Evolutionary conservation across 1,140 invertebrate genomes (phyloP).

Genomic region (Cydia pomonella): DNA sequence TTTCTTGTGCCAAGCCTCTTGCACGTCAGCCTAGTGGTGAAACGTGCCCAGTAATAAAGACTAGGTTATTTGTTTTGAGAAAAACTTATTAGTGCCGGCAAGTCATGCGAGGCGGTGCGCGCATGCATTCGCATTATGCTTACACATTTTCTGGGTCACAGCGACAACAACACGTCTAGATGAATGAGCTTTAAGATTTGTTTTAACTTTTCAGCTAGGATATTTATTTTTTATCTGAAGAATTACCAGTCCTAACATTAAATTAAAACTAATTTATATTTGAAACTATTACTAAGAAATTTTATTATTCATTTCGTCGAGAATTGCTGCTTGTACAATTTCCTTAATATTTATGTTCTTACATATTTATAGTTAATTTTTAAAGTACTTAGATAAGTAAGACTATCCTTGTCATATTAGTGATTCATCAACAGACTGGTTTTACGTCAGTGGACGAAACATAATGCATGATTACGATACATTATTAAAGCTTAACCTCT

Average conservation of each 20-base stretch:
- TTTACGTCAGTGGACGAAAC: background rate
- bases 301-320: too few relatives aligned
- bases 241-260: too few relatives aligned
- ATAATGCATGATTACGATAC: constrained; percentile 11
- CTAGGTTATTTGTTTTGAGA: constrained; percentile 71
- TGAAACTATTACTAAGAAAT: too few relatives aligned
- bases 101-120: constrained; percentile 51
- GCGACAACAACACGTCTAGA: background rate
- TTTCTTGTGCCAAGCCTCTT: background rate
- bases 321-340: too few relatives aligned
- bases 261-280: too few relatives aligned
- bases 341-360: too few relatives aligned
- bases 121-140: constrained; percentile 66
- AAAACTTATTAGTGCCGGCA: constrained; percentile 65
- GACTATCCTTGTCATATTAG: background rate
- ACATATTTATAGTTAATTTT: background rate
- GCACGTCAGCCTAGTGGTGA: constrained; percentile 46
- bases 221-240: background rate
- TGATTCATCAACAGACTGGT: background rate
- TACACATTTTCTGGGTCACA: constrained; percentile 52
- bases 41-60: constrained; percentile 73
- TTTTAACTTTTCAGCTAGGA: background rate
- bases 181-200: background rate
- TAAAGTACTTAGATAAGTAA: background rate
- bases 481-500: constrained; percentile 14